phyloP scores from a whole-genome alignment of 2,888 invertebrate species.

The Thecocarcelia acutangulata region DNA sequence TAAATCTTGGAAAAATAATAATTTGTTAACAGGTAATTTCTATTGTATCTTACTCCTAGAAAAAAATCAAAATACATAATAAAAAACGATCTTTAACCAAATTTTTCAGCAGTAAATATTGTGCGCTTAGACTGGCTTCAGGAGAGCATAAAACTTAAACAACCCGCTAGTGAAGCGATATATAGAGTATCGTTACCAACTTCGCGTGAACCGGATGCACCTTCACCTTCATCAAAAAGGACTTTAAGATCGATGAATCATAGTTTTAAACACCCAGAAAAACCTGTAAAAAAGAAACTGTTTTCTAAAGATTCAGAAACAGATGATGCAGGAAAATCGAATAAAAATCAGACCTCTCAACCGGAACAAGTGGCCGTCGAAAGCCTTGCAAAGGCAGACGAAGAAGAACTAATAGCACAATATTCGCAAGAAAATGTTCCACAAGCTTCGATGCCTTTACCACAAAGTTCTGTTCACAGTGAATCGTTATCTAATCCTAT shows the following conservation, averaged over 20 bases:
- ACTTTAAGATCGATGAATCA: constrained; percentile 80
- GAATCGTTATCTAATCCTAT: constrained; percentile 54
- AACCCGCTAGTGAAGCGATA: constrained; percentile 82
- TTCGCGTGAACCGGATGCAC: constrained; percentile 79
- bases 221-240: constrained; percentile 85
- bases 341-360: constrained; percentile 32
- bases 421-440: constrained; percentile 77
- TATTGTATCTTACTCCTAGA: too few species aligned
- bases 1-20: constrained; percentile 77
- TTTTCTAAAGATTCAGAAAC: constrained; percentile 68
- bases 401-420: constrained; percentile 76
- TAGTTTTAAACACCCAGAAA: constrained; percentile 79
- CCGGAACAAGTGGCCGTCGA: constrained; percentile 26
- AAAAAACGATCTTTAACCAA: too few species aligned
- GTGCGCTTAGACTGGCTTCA: constrained; percentile 89
- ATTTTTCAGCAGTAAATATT: constrained; percentile 78
- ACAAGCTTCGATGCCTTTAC: constrained; percentile 72
- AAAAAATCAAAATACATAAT: neutral
- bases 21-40: constrained; percentile 70
- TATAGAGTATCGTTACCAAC: constrained; percentile 77
- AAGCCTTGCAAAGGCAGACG: constrained; percentile 69
- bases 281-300: constrained; percentile 77
- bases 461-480: constrained; percentile 74
- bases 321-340: neutral
- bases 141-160: constrained; percentile 85